phyloP scores from a whole-genome alignment of 2,113 vertebrate genomes.

The Scartelaos histophorus region DNA sequence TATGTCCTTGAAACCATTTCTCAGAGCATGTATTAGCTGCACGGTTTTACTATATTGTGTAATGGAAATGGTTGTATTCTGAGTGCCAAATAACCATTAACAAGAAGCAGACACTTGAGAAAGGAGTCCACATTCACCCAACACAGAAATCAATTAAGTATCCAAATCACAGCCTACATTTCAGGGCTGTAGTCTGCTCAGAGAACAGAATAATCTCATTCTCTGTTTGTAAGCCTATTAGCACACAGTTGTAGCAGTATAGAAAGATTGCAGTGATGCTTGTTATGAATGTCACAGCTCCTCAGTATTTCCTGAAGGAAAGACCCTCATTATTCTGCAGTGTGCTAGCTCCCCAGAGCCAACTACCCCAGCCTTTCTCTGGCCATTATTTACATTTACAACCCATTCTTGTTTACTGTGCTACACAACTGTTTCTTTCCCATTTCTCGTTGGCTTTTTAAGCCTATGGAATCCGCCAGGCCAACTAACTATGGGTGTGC shows the following conservation, averaged over 20 bases:
- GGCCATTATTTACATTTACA: conserved; percentile 10
- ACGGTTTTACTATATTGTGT: conserved; percentile 58
- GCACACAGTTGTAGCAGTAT: conserved; percentile 7
- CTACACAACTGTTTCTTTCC: conserved; percentile 5
- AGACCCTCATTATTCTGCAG: conserved; percentile 26
- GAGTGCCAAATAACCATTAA: conserved; percentile 45
- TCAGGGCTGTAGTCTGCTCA: conserved; percentile 2
- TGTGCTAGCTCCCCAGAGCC: conserved; percentile 12
- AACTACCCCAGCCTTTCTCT: neutral
- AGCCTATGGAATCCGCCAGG: conserved; percentile 21
- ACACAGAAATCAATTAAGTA: neutral
- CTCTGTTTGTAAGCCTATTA: conserved; percentile 20
- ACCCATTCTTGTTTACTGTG: conserved; percentile 2
- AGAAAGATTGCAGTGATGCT: conserved; percentile 17
- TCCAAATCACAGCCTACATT: conserved; percentile 22
- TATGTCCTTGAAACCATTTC: conserved; percentile 28
- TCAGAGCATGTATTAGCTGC: conserved; percentile 77
- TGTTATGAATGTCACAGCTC: conserved; percentile 22
- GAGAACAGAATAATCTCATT: conserved; percentile 18
- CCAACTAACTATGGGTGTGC: conserved; percentile 73
- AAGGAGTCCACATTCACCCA: neutral
- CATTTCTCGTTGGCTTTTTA: conserved; percentile 26
- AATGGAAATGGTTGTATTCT: conserved; percentile 15
- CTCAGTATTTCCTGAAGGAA: conserved; percentile 8
- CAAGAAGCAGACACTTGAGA: conserved; percentile 21